Percentiles rank a stretch among this genome's conserved stretches.
Conservation (phyloP, 2,113 vertebrate genomes). For the Oncorhynchus kisutch region DNA sequence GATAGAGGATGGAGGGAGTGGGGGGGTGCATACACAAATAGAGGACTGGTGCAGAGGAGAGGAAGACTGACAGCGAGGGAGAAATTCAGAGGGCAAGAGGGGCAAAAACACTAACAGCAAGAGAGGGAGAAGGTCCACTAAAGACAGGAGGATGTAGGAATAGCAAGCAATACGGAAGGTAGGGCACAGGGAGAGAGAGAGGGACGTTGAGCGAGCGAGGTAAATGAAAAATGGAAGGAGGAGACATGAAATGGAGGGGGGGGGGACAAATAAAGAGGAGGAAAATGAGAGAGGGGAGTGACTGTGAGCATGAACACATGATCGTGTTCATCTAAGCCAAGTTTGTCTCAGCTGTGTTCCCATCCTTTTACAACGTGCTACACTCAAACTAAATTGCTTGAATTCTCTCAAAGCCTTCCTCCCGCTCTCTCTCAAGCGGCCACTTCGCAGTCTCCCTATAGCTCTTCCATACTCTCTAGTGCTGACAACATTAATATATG, state of each 20-base stretch:
- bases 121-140: not conserved
- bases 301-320: no score
- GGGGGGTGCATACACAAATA: not conserved
- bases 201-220: not conserved
- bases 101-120: not conserved
- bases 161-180: not conserved
- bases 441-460: conserved; percentile 30
- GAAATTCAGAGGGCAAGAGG: not conserved
- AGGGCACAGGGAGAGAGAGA: not conserved
- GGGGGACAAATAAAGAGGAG: no score
- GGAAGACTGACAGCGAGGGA: not conserved
- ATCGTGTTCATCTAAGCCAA: no score
- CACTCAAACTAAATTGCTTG: no score
- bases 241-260: no score
- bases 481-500: conserved; percentile 15
- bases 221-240: conserved; percentile 34
- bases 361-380: no score
- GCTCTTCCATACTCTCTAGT: conserved; percentile 10
- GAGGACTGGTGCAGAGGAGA: conserved; percentile 7
- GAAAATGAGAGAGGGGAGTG: no score
- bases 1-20: not conserved
- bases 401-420: no score
- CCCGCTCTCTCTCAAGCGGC: not conserved
- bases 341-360: no score
- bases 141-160: not conserved